A percentile compares a stretch with the other conserved stretches of the same genome.
These are phyloP conservation scores for Gasterosteus aculeatus DNA, from an alignment of 2,113 vertebrate species.

Conservation along the genomic window DNA sequence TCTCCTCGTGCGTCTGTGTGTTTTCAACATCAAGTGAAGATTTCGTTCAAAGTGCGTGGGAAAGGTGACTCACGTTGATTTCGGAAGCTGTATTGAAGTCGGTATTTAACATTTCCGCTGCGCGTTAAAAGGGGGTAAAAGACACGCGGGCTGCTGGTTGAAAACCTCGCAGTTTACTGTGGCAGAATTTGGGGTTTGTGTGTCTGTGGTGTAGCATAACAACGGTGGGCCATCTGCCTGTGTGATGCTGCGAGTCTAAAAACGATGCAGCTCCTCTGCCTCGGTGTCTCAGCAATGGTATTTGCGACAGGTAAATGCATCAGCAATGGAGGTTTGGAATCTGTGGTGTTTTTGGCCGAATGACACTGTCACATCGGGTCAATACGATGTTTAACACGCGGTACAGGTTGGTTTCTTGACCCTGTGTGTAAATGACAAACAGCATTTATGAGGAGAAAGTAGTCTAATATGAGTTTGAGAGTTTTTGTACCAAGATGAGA, in stretches of 20 bases:
- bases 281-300: conserved; percentile 5
- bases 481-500: neutral
- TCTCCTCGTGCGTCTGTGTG: conserved; percentile 13
- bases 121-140: conserved; percentile 38
- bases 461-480: neutral
- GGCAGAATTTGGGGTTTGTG: conserved; percentile 1
- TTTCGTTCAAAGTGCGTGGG: conserved; percentile 56
- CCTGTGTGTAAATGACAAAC: neutral
- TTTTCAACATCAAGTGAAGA: conserved; percentile 37
- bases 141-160: conserved; percentile 8
- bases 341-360: neutral
- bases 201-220: conserved; percentile 19
- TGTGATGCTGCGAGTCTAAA: conserved; percentile 25
- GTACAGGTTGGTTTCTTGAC: neutral
- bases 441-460: neutral
- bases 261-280: conserved; percentile 40
- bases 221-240: conserved; percentile 27
- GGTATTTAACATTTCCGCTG: conserved; percentile 30
- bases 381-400: conserved; percentile 7
- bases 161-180: neutral
- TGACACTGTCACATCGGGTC: conserved; percentile 3
- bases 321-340: conserved; percentile 9
- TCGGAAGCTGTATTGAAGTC: conserved; percentile 34
- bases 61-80: conserved; percentile 63
- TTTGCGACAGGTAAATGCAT: conserved; percentile 30